Percentiles rank a stretch among this genome's conserved stretches.
phyloP scores from a whole-genome alignment of 2,113 vertebrate species.

The Sakesphorus luctuosus region DNA sequence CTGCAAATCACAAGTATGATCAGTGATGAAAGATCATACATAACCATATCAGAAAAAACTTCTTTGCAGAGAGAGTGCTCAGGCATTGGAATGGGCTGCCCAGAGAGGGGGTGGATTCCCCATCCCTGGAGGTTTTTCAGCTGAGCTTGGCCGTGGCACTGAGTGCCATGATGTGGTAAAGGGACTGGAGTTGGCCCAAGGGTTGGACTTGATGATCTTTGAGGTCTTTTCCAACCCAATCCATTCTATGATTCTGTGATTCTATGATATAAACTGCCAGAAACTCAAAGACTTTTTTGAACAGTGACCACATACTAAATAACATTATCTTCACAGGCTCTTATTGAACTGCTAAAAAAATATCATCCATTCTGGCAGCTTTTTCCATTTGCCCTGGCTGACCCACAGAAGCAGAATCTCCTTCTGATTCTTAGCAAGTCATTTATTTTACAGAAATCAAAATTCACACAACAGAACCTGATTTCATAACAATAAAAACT shows the following conservation, averaged over 20 bases:
- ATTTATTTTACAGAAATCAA: not conserved
- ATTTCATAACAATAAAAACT: not conserved
- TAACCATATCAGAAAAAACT: too few relatives aligned
- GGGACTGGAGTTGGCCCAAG: too few relatives aligned
- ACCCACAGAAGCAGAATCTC: not conserved
- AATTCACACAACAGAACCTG: not conserved
- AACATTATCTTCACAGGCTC: not conserved
- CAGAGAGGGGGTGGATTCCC: too few relatives aligned
- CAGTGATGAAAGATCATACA: not conserved
- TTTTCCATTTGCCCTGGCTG: not conserved
- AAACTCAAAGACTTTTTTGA: not conserved
- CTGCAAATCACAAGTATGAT: not conserved
- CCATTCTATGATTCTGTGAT: too few relatives aligned
- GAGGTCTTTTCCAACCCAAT: too few relatives aligned
- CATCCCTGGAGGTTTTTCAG: too few relatives aligned
- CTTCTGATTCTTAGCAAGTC: not conserved
- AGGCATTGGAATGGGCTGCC: too few relatives aligned
- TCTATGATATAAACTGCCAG: not conserved
- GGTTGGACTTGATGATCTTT: too few relatives aligned
- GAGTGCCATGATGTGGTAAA: too few relatives aligned
- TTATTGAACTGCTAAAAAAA: not conserved
- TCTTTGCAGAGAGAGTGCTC: too few relatives aligned
- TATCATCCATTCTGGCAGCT: not conserved
- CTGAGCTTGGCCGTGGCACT: too few relatives aligned
- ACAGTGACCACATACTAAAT: not conserved